Evolutionary conservation across 2,888 invertebrate genomes (phyloP), one percentile per base, ranked within the genome.

Genomic region (Apamea monoglypha): DNA sequence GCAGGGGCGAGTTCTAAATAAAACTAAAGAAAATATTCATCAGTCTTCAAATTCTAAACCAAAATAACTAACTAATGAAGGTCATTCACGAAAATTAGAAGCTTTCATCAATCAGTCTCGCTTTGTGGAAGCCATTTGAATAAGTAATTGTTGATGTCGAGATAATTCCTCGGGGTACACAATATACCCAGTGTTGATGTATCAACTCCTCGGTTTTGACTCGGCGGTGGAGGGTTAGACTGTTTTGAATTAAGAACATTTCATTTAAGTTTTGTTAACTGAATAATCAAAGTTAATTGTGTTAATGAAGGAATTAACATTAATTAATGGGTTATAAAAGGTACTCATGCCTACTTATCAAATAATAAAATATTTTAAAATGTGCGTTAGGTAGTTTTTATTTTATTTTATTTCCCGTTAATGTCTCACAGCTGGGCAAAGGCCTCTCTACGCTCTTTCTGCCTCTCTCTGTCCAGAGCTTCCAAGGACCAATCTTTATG

Each of bases 51-150:
- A 71, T 73, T 70, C 10, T 50, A 36, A 76, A 53, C 47, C 44
- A 29, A 80, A 78, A 80, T 63, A 56, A 40, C 40, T 40, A 29
- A 29, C 44, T 84, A 83, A 81, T 71, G 74, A 77, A 78, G 66
- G 79, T 81, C 64, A 78, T 79, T 84, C 70, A 66, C 40, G 77
- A 74, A 79, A 76, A 78, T 78, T 74, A 79, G 70, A 76, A 74
- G 73, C 84, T 84, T 84, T 84, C 74, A 56, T 47, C 72, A 81
- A 83, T 85, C 81, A 85, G 81, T 63, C 32, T 72, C 64, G 72
- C 47, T 78, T 83, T 76, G 74, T 80, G 68, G 70, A 36, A 72
- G 63, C 44, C 47, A 78, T 82, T 85, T 82, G 82, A 84, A 78
- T 84, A 85, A 75, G 36, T 82, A 78, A 85, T 85, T 75, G 78